A percentile compares a stretch with the other conserved stretches of the same genome.
Conservation (phyloP, 2,888 invertebrate genomes). For the Lathronympha strigana region DNA sequence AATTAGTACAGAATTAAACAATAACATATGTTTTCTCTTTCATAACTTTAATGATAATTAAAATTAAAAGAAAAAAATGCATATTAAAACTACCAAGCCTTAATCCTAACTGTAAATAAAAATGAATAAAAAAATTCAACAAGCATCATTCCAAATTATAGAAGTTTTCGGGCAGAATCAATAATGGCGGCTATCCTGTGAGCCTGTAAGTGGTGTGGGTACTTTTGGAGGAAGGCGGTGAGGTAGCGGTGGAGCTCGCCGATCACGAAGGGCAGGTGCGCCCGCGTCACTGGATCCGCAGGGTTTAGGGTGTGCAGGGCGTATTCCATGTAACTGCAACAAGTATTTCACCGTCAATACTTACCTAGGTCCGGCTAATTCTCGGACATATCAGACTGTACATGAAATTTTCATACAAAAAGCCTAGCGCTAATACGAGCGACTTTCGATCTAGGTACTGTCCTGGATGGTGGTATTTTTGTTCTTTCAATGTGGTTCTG, state of each 20-base stretch:
- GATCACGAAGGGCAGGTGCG: constrained; percentile 89
- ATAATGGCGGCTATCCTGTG: constrained; percentile 21
- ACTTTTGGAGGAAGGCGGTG: constrained; percentile 84
- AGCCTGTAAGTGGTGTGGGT: constrained; percentile 87
- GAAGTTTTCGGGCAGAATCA: constrained; percentile 16
- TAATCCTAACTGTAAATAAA: constrained; percentile 2
- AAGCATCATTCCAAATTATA: constrained; percentile 19
- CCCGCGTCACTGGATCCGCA: constrained; percentile 87
- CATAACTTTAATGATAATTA: constrained; percentile 38
- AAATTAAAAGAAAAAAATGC: constrained; percentile 39
- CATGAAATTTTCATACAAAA: too few species aligned
- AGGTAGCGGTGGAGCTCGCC: constrained; percentile 88
- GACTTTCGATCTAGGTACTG: too few species aligned
- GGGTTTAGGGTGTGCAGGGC: constrained; percentile 89
- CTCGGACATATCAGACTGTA: too few species aligned
- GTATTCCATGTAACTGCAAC: constrained; percentile 89
- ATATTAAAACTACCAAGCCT: constrained; percentile 23
- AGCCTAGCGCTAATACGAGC: too few species aligned
- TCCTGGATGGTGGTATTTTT: too few species aligned
- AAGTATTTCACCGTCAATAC: background rate
- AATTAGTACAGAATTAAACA: too few species aligned
- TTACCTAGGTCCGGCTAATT: background rate
- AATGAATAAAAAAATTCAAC: constrained; percentile 14
- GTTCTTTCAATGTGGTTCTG: too few species aligned
- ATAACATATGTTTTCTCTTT: constrained; percentile 6